Base-by-base conservation (phyloP, 1,140 invertebrate species). In the Dinothrombium tinctorium region DNA sequence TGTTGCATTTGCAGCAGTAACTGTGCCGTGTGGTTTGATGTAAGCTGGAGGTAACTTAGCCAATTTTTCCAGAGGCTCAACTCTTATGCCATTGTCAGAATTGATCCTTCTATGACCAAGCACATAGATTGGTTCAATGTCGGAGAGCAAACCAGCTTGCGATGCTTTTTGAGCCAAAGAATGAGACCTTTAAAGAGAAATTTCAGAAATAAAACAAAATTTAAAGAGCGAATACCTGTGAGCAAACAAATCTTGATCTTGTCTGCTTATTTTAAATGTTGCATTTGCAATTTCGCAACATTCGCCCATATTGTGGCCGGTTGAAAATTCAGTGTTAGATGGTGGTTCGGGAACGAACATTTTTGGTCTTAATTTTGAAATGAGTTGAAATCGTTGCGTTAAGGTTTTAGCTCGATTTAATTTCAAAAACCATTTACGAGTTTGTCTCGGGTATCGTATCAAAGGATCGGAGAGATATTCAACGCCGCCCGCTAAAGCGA, bases 251-350 rank as follows among this genome's bases (percentile, higher is more conserved):
- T 99, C 94, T 59, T 94, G 87, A 56, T 95, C 89, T 35, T 64
- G 52, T 42, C 87, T 67, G 1, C 73, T 63, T 2, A 94, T 73
- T 38, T 74, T 72, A 59, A 99, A 99, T 0, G 87, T 76, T 19
- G 92, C 87, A 33, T 86, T 81, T 35, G 98, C 62, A 46, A 92
- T 68, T 62, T 98, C 92, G 3, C 79, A 84, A 25, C 81, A 90
- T 58, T 94, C 84, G 8, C 92, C 92, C 92, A 98, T 99, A 0
- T 78, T 84, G 63, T 99, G 92, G 33, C 77, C 79, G 1, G 84
- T 86, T 1, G 89, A 90, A 61, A 95, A 99, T 64, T 99, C 94
- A 19, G 89, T 77, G 4, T 99, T 83, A 21, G 82, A 80, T 33
- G 94, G 94, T n/a, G 96, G 58, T 61, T 86, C 80, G 14, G 79